These are phyloP conservation scores for Agriopis marginaria DNA, from an alignment of 2,888 invertebrate genomes.

Conservation along the genomic window DNA sequence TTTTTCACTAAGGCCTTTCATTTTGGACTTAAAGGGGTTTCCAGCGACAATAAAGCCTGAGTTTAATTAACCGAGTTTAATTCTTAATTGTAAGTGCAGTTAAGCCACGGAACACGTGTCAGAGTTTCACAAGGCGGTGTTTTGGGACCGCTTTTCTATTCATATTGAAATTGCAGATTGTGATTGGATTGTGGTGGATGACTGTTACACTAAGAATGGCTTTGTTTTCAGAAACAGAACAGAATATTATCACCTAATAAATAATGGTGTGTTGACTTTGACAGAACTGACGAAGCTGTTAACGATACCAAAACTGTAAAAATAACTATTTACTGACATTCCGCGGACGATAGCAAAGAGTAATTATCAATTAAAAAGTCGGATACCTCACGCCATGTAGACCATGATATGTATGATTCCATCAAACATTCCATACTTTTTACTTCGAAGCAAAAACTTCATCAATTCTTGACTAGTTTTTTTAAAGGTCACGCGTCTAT, in stretches of 20 bases:
- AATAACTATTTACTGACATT: neutral
- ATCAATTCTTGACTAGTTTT: neutral
- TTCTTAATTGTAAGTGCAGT: slow-evolving; percentile 84
- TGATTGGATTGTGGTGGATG: slow-evolving; percentile 25
- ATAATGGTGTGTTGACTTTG: too few species aligned
- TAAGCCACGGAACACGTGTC: slow-evolving; percentile 83
- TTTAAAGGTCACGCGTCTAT: slow-evolving; percentile 31
- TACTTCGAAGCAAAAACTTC: slow-evolving; percentile 23
- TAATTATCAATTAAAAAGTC: slow-evolving; percentile 26
- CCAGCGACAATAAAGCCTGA: slow-evolving; percentile 76
- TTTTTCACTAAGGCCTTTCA: slow-evolving; percentile 72
- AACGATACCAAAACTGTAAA: neutral
- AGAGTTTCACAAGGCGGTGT: slow-evolving; percentile 67
- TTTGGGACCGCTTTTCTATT: slow-evolving; percentile 64
- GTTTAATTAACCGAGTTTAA: slow-evolving; percentile 85
- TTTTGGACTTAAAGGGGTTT: slow-evolving; percentile 80
- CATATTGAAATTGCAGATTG: slow-evolving; percentile 69
- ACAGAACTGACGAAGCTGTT: neutral
- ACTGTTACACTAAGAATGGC: slow-evolving; percentile 1
- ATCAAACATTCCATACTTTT: slow-evolving; percentile 18
- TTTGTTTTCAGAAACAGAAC: slow-evolving; percentile 3
- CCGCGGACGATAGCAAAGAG: slow-evolving; percentile 1
- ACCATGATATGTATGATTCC: slow-evolving; percentile 8
- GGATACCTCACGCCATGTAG: slow-evolving; percentile 21
- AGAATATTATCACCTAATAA: too few species aligned